Percentiles rank a stretch among this genome's conserved stretches.
Evolutionary conservation across 2,888 invertebrate species (phyloP).

Genomic region (Oxytorus armatus): DNA sequence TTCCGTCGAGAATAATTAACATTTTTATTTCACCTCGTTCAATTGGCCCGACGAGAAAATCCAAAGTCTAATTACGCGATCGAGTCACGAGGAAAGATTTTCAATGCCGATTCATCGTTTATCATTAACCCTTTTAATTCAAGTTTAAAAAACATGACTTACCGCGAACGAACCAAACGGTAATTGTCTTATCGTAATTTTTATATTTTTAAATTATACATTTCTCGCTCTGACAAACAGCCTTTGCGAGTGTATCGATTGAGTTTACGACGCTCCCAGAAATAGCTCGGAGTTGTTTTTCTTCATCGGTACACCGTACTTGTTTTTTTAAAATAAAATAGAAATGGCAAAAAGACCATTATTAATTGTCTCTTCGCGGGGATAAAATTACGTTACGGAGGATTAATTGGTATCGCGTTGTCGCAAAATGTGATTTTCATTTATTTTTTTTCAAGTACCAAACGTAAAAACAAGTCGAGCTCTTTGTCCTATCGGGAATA

Average conservation of each 20-base stretch:
- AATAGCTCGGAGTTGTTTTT: too few relatives aligned
- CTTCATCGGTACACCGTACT: too few relatives aligned
- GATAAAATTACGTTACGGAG: neutral
- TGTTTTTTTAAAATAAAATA: neutral
- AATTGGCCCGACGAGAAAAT: neutral
- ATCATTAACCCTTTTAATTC: neutral
- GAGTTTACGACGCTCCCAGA: too few relatives aligned
- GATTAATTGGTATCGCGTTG: slow-evolving; percentile 19
- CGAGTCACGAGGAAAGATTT: neutral
- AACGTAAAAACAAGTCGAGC: slow-evolving; percentile 34
- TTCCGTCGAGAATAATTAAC: slow-evolving; percentile 6
- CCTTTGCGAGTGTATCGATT: too few relatives aligned
- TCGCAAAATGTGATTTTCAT: slow-evolving; percentile 3
- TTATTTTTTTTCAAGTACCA: neutral
- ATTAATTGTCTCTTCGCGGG: slow-evolving; percentile 3
- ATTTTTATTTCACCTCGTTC: neutral
- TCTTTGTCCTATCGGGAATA: slow-evolving; percentile 48
- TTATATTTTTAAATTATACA: too few relatives aligned
- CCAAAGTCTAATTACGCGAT: neutral
- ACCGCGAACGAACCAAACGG: too few relatives aligned
- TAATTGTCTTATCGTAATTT: too few relatives aligned
- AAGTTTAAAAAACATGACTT: neutral
- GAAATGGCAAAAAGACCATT: neutral
- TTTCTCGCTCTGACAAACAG: neutral
- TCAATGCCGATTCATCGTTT: neutral